Base-by-base conservation (phyloP, 1,140 invertebrate species). In the Aradophagus sp. region DNA sequence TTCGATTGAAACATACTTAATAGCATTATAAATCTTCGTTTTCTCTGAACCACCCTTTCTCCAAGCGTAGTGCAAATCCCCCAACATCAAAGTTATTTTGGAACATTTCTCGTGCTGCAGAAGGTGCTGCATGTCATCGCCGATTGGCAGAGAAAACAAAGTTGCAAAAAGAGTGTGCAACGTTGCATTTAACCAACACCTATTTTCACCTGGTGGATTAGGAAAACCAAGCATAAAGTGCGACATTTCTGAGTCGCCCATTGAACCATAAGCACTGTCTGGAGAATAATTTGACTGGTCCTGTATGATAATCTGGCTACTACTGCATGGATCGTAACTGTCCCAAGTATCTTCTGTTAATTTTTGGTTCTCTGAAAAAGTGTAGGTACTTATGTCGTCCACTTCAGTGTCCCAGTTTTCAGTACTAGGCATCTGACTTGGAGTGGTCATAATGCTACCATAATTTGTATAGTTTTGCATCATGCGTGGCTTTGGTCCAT, bases 171-270 rank as follows among this genome's bases (percentile, higher is more conserved):
- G 56, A 5, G 75, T 75, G 13, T 83, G 81, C 10, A 83, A 27
- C 2, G 77, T 80, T 1, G 80, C 78, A 52, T 83, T 83, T 0
- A 78, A 55, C 81, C 81, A 83, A 38, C 81, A 83, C 26, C 78
- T 72, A 59, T 83, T 83, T 70, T 83, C 79, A 12, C 77, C 77
- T 3, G 79, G 77, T 19, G 79, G 81, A 73, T 83, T 83, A 13
- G 80, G 81, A 42, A 83, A 83, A 10, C 81, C 81, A 14, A 73
- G 67, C 52, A 78, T 41, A 26, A 73, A 80, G 36, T 79, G 71
- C 0, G 79, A 75, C 34, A 61, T 70, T 14, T 79, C 70, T 0
- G 62, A 67, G 17, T 73, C 70, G 0, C 63, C 63, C 36, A 67
- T 67, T 1, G 59, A 61, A 0, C 61, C 47, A 55, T 66, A 73